A percentile compares a stretch with the other conserved stretches of the same genome.
These are phyloP conservation scores for Nomia melanderi DNA, from an alignment of 1,140 invertebrate genomes.

Conservation along the genomic window DNA sequence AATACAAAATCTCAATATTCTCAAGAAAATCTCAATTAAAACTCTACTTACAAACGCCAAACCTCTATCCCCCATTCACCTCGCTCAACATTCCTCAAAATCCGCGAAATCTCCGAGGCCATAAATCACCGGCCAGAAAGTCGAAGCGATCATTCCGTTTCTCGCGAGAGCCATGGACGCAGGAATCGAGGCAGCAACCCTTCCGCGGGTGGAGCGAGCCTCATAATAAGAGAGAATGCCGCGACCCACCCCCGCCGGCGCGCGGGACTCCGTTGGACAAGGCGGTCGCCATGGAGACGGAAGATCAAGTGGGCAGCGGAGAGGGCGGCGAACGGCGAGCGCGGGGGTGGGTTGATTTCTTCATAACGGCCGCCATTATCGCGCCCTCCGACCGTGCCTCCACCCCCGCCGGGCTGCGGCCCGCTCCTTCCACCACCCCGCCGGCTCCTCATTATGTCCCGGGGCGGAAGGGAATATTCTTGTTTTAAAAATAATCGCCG, in stretches of 20 bases:
- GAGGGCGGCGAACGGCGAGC: slow-evolving; percentile 44
- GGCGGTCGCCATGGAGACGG: slow-evolving; percentile 78
- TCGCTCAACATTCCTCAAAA: too few relatives aligned
- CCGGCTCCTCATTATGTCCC: slow-evolving; percentile 74
- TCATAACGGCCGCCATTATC: slow-evolving; percentile 81
- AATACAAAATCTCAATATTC: too few relatives aligned
- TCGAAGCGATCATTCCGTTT: neutral
- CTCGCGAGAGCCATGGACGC: slow-evolving; percentile 3
- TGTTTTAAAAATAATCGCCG: slow-evolving; percentile 76
- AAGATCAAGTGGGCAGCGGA: slow-evolving; percentile 69
- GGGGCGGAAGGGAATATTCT: slow-evolving; percentile 75
- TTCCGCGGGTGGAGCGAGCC: slow-evolving; percentile 63
- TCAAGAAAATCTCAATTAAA: too few relatives aligned
- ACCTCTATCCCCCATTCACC: too few relatives aligned
- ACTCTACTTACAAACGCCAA: too few relatives aligned
- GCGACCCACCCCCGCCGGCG: slow-evolving; percentile 43
- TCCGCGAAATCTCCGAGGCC: too few relatives aligned
- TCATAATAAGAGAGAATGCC: slow-evolving; percentile 69
- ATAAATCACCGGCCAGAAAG: too few relatives aligned
- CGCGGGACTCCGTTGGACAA: slow-evolving; percentile 73
- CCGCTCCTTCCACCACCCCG: slow-evolving; percentile 30
- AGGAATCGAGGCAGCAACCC: slow-evolving; percentile 53
- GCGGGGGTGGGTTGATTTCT: slow-evolving; percentile 76
- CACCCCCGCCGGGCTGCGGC: neutral
- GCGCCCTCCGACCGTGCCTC: slow-evolving; percentile 68